A percentile compares a stretch with the other conserved stretches of the same genome.
These are phyloP conservation scores for Dysmachus trigonus DNA, from an alignment of 2,888 invertebrate species.

Conservation along the genomic window DNA sequence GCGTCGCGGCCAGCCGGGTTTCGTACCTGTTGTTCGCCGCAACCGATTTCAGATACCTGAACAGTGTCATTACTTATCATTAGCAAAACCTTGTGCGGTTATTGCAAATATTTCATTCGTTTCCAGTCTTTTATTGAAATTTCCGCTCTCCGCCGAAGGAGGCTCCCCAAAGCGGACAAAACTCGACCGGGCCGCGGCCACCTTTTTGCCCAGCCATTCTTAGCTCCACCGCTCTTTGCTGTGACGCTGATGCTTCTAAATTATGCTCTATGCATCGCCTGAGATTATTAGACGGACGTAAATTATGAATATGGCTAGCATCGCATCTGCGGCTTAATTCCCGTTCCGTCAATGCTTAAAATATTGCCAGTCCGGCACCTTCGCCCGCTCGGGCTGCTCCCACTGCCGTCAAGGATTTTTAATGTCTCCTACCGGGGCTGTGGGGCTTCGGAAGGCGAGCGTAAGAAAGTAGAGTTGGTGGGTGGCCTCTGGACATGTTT, in stretches of 20 bases:
- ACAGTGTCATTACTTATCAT: constrained; percentile 47
- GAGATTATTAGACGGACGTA: constrained; percentile 23
- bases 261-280: constrained; percentile 10
- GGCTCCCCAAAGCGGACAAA: neutral
- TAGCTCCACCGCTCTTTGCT: neutral
- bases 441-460: neutral
- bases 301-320: neutral
- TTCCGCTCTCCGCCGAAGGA: constrained; percentile 1
- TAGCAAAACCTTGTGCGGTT: constrained; percentile 44
- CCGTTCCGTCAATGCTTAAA: constrained; percentile 19
- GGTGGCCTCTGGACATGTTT: neutral
- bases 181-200: neutral
- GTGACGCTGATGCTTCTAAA: constrained; percentile 14
- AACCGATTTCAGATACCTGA: constrained; percentile 36
- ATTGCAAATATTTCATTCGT: constrained; percentile 43
- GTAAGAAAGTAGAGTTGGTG: neutral
- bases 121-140: constrained; percentile 39
- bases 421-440: neutral
- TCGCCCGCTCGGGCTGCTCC: neutral
- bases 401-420: neutral
- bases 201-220: neutral
- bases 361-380: neutral
- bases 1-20: neutral
- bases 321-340: neutral
- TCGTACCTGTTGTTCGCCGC: constrained; percentile 4